Percentiles rank a stretch among this genome's conserved stretches.
Conservation (phyloP, 2,113 vertebrate genomes). For the Rhinolophus sinicus region DNA sequence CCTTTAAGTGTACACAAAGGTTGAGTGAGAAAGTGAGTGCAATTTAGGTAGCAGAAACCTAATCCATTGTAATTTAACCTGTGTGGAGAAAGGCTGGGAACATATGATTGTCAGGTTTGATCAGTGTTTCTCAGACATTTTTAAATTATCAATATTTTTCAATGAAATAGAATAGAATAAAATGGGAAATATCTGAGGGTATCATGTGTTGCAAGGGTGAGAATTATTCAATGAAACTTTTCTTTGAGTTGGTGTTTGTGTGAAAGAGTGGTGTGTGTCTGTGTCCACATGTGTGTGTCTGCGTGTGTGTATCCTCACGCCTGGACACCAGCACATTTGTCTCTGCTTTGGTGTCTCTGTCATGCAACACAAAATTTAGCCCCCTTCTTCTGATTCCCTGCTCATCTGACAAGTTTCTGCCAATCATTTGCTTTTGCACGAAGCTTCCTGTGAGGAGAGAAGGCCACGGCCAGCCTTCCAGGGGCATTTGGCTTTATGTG, state of each 20-base stretch:
- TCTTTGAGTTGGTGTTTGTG: not conserved
- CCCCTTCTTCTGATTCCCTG: not conserved
- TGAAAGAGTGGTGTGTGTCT: not conserved
- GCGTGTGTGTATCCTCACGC: not conserved
- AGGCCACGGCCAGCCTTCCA: not conserved
- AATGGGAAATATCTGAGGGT: not conserved
- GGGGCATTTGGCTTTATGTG: not conserved
- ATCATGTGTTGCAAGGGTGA: not conserved
- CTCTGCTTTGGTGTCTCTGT: not conserved
- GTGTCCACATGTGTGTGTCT: too few species aligned
- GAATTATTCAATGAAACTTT: not conserved
- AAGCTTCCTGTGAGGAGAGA: not conserved
- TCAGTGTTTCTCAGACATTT: not conserved
- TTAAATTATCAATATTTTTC: not conserved
- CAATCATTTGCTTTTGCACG: constrained; percentile 4
- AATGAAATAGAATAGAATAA: not conserved
- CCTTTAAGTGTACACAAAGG: not conserved
- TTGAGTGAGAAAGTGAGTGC: not conserved
- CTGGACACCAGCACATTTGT: not conserved
- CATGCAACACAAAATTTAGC: not conserved
- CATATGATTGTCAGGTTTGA: not conserved
- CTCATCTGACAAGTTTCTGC: constrained; percentile 4
- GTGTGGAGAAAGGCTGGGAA: not conserved
- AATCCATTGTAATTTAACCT: not conserved
- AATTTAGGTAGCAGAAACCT: not conserved